Percentiles rank a stretch among this genome's conserved stretches.
phyloP scores from a whole-genome alignment of 2,113 vertebrate species.

The Eleginops maclovinus region DNA sequence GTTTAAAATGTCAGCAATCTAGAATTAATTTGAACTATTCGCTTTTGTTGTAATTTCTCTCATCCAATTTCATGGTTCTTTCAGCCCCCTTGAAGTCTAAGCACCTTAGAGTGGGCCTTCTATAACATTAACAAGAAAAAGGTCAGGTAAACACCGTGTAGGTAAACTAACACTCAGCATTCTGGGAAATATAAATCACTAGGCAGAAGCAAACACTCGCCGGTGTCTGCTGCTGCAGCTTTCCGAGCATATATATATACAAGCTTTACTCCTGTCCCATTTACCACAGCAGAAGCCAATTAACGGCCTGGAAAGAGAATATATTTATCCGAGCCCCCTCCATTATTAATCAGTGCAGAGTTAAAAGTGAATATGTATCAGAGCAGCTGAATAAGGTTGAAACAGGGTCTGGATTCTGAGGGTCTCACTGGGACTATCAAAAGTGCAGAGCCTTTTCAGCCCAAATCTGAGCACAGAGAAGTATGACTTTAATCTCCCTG shows the following conservation, averaged over 20 bases:
- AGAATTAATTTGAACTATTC: conserved; percentile 14
- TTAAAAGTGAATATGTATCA: conserved; percentile 83
- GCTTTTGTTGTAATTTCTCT: conserved; percentile 24
- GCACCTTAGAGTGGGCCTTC: conserved; percentile 8
- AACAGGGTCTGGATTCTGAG: conserved; percentile 75
- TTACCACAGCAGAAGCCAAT: conserved; percentile 73
- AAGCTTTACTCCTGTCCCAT: conserved; percentile 64
- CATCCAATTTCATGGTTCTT: conserved; percentile 43
- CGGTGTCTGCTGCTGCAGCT: conserved; percentile 15
- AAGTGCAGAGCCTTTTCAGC: conserved; percentile 75
- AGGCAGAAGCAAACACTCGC: conserved; percentile 35
- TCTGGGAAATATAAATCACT: conserved; percentile 43
- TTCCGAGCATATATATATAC: conserved; percentile 18
- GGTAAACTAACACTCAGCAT: conserved; percentile 46
- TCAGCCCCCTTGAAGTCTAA: conserved; percentile 41
- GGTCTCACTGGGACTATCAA: conserved; percentile 79
- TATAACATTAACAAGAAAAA: conserved; percentile 31
- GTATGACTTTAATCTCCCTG: conserved; percentile 73
- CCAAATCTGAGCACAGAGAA: conserved; percentile 72
- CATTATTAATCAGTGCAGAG: conserved; percentile 81
- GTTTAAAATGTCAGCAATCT: conserved; percentile 28
- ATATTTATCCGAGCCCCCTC: conserved; percentile 77
- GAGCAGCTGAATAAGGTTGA: conserved; percentile 72
- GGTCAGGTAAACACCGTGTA: conserved; percentile 32
- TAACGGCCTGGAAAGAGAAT: conserved; percentile 77